A percentile compares a stretch with the other conserved stretches of the same genome.
phyloP scores from a whole-genome alignment of 2,113 vertebrate genomes.

The Gallinago undulata region DNA sequence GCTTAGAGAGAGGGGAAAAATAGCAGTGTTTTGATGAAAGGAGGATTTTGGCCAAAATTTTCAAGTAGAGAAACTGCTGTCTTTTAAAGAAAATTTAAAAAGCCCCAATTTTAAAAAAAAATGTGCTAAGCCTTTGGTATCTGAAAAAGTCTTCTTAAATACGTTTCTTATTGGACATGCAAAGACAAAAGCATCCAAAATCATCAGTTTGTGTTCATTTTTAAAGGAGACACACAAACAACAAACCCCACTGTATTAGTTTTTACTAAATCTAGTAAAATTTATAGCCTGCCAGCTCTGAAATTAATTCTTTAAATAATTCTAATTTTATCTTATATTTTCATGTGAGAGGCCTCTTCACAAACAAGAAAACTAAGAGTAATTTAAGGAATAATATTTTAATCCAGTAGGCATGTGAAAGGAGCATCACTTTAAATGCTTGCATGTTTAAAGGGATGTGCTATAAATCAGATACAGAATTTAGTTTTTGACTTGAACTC shows the following conservation, averaged over 20 bases:
- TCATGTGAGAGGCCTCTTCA: neutral
- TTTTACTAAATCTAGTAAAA: neutral
- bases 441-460: neutral
- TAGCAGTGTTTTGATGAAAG: neutral
- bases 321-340: neutral
- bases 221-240: no score
- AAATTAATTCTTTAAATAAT: neutral
- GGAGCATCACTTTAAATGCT: neutral
- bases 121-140: rapidly evolving
- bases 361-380: neutral
- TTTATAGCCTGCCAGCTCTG: neutral
- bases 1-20: neutral
- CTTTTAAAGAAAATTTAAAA: neutral
- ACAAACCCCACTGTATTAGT: neutral
- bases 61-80: neutral
- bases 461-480: rapidly evolving
- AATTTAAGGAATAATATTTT: neutral
- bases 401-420: neutral
- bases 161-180: neutral
- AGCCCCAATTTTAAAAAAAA: neutral
- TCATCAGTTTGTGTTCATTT: neutral
- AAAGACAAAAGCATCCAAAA: neutral
- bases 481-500: neutral
- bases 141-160: neutral
- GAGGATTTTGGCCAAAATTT: neutral